Evolutionary conservation across 2,888 invertebrate species (phyloP).

Genomic region (Prosapia bicincta): DNA sequence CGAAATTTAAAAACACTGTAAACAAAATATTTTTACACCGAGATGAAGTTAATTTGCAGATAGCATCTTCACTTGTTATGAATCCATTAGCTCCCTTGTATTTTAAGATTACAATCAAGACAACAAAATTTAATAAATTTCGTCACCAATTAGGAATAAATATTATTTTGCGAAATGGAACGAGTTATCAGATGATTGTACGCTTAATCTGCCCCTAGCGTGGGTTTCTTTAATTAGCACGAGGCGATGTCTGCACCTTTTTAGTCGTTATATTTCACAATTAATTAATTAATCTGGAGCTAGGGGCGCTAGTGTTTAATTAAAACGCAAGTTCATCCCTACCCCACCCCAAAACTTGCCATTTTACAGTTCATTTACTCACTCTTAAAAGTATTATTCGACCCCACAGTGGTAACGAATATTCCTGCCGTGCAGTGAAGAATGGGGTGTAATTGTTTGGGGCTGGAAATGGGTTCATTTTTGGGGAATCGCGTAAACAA

Average conservation of each 20-base stretch:
- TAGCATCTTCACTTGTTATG: neutral
- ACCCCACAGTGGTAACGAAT: neutral
- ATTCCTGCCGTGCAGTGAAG: no score
- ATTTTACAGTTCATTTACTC: neutral
- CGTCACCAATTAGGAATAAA: neutral
- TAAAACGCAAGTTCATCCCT: constrained; percentile 2
- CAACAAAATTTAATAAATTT: neutral
- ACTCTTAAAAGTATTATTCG: neutral
- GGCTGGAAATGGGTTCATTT: no score
- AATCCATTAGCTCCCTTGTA: neutral
- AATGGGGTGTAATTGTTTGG: no score
- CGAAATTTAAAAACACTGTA: no score
- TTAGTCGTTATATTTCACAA: constrained; percentile 2
- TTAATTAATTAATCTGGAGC: neutral
- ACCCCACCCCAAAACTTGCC: neutral
- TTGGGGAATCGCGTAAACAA: no score
- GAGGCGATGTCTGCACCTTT: neutral
- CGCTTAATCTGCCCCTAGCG: neutral
- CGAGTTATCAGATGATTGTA: neutral
- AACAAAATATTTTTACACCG: no score
- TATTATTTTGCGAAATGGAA: neutral
- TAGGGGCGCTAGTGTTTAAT: neutral
- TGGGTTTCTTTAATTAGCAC: neutral
- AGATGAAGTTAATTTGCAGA: neutral
- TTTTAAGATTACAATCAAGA: neutral